These are phyloP conservation scores for Catonia carolina DNA, from an alignment of 2,888 invertebrate genomes.

Conservation along the genomic window DNA sequence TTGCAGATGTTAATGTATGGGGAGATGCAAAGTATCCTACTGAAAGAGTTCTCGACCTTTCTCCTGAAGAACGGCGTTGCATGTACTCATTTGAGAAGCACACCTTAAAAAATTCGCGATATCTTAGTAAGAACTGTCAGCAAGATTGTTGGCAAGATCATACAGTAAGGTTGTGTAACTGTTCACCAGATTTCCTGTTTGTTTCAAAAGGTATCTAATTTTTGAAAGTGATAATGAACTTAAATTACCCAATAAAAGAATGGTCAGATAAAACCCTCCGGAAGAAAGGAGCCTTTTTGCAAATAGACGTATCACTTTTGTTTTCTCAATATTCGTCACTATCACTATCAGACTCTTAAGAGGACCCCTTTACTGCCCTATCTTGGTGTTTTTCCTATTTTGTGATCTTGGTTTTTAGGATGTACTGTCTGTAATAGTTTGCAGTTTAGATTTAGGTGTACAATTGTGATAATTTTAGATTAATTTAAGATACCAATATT, in stretches of 20 bases:
- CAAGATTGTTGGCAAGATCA: slow-evolving; percentile 37
- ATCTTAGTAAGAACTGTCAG: slow-evolving; percentile 37
- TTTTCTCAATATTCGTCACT: no score
- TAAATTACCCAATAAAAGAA: neutral
- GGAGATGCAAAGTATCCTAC: slow-evolving; percentile 37
- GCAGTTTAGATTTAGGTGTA: no score
- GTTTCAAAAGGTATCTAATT: slow-evolving; percentile 28
- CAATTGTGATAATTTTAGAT: no score
- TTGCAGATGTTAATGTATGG: slow-evolving; percentile 34
- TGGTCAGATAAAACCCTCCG: neutral
- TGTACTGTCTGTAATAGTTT: no score
- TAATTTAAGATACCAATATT: no score
- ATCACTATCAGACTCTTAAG: no score
- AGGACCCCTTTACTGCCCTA: no score
- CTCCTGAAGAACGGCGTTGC: slow-evolving; percentile 31
- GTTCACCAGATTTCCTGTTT: slow-evolving; percentile 38
- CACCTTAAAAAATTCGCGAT: slow-evolving; percentile 25
- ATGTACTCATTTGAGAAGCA: slow-evolving; percentile 35
- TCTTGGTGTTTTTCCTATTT: no score
- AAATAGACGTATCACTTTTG: no score
- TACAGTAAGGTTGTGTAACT: slow-evolving; percentile 37
- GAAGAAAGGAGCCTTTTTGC: neutral
- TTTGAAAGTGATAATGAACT: neutral
- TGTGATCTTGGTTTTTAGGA: no score
- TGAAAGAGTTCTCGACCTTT: slow-evolving; percentile 28